Evolutionary conservation across 64 coral and sea anemone genomes (phyloP).

Genomic region (Stichodactyla mertensii): DNA sequence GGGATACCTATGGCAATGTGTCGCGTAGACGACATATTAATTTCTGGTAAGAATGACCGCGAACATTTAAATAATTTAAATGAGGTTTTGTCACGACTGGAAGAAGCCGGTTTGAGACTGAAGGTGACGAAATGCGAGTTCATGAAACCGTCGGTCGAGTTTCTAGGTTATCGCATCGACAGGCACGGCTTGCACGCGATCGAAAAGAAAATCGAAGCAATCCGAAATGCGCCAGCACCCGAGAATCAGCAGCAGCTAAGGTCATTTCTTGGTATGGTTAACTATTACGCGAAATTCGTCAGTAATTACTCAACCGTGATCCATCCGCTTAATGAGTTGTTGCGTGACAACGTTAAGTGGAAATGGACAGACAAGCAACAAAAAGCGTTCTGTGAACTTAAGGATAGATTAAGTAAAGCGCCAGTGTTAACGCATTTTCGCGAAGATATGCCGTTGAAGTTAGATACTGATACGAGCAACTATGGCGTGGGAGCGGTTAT

Average conservation of each 20-base stretch:
- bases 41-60: neutral
- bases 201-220: constrained; percentile 27
- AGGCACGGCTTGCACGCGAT: constrained; percentile 12
- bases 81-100: constrained; percentile 15
- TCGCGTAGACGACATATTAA: constrained; percentile 31
- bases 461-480: constrained; percentile 1
- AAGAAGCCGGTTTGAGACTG: constrained; percentile 19
- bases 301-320: constrained; percentile 6
- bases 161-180: constrained; percentile 1
- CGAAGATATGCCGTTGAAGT: constrained; percentile 14
- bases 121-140: constrained; percentile 22
- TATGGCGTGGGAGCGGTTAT: constrained; percentile 39
- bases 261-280: constrained; percentile 29
- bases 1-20: constrained; percentile 34
- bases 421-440: constrained; percentile 16
- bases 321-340: constrained; percentile 16
- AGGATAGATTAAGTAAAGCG: neutral
- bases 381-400: neutral
- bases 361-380: neutral
- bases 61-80: neutral
- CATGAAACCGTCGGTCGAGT: constrained; percentile 13
- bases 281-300: constrained; percentile 41
- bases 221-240: constrained; percentile 4
- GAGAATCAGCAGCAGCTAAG: constrained; percentile 28
- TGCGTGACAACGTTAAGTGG: constrained; percentile 4